Evolutionary conservation across 2,797 vertebrate genomes (phyloP).

Genomic region (Dromococcyx pavoninus): DNA sequence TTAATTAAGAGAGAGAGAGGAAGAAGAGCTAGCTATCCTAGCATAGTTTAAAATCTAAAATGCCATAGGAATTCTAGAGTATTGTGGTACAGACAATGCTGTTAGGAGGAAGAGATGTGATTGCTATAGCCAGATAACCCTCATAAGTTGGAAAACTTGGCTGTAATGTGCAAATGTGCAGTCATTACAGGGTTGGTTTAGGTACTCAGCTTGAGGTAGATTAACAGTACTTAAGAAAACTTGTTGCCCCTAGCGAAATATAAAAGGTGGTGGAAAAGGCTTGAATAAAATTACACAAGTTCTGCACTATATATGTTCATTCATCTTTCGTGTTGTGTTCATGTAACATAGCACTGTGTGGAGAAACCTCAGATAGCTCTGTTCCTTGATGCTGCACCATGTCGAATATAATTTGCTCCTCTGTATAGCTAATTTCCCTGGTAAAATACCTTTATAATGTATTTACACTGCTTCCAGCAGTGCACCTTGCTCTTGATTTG

Average conservation of each 20-base stretch:
- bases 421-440: neutral
- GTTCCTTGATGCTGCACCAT: neutral
- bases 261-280: neutral
- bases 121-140: neutral
- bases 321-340: neutral
- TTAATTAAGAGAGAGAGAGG: constrained; percentile 1
- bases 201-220: neutral
- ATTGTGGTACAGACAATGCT: neutral
- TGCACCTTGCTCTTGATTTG: neutral
- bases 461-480: neutral
- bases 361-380: neutral
- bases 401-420: neutral
- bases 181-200: neutral
- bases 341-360: neutral
- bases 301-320: neutral
- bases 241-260: neutral
- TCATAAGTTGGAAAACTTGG: neutral
- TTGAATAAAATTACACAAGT: neutral
- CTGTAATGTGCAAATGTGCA: neutral
- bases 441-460: neutral
- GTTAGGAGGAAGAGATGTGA: neutral
- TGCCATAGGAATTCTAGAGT: neutral
- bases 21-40: neutral
- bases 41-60: neutral
- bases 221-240: neutral